Conservation (phyloP, 1,140 invertebrate genomes). For the Drosophila suzukii region DNA sequence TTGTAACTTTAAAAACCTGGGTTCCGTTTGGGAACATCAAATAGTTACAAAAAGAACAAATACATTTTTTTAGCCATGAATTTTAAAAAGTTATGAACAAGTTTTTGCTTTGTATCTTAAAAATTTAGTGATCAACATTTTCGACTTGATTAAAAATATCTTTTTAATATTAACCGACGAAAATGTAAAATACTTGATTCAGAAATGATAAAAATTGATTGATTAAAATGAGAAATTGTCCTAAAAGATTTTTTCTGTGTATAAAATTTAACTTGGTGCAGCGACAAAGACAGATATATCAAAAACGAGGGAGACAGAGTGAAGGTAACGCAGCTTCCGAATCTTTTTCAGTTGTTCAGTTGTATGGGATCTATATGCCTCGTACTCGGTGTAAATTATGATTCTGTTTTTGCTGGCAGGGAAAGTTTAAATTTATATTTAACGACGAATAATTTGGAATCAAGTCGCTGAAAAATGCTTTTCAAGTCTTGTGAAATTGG, state of each 20-base stretch:
- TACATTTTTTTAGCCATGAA: too few species aligned
- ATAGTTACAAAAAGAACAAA: too few species aligned
- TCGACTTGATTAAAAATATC: too few species aligned
- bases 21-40: too few species aligned
- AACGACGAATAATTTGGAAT: background rate
- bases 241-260: conserved; percentile 1
- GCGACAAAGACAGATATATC: background rate
- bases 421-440: conserved; percentile 54
- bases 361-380: conserved; percentile 6
- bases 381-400: conserved; percentile 24
- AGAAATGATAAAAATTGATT: too few species aligned
- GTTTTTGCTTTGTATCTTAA: too few species aligned
- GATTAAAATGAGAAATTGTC: too few species aligned
- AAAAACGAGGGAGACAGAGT: background rate
- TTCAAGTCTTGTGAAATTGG: background rate
- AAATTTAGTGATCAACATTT: too few species aligned
- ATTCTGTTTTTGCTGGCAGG: conserved; percentile 18
- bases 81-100: too few species aligned
- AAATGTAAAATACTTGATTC: too few species aligned
- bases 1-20: too few species aligned
- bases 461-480: background rate
- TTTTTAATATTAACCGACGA: too few species aligned
- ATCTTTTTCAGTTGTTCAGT: conserved; percentile 14
- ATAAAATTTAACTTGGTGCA: conserved; percentile 15
- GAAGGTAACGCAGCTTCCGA: conserved; percentile 24